Percentiles rank a stretch among this genome's conserved stretches.
These are phyloP conservation scores for Drosophila borborema DNA, from an alignment of 2,888 invertebrate genomes.

Conservation along the genomic window DNA sequence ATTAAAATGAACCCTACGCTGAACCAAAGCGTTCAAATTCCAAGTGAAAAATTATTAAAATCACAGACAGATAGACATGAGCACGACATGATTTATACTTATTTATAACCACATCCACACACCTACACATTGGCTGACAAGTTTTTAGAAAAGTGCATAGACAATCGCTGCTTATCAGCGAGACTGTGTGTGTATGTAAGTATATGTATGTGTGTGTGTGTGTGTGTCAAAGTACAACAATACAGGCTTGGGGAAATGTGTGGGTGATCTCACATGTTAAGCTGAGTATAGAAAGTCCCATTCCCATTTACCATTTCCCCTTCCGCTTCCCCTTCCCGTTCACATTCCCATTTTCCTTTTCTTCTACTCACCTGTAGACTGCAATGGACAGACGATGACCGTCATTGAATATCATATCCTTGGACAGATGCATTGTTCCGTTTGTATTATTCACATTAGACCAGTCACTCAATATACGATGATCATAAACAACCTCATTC, in stretches of 20 bases:
- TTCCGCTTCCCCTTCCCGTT: not conserved
- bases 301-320: not conserved
- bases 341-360: not conserved
- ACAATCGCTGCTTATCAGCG: conserved; percentile 60
- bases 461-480: conserved; percentile 84
- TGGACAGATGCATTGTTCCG: conserved; percentile 83
- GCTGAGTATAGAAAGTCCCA: conserved; percentile 28
- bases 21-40: conserved; percentile 74
- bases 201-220: conserved; percentile 16
- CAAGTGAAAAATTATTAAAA: conserved; percentile 73
- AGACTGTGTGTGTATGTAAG: conserved; percentile 14
- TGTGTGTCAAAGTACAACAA: conserved; percentile 43
- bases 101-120: conserved; percentile 63
- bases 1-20: conserved; percentile 63
- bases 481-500: conserved; percentile 84
- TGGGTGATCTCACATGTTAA: conserved; percentile 51
- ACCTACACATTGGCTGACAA: conserved; percentile 67
- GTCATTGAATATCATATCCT: conserved; percentile 94
- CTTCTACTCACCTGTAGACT: conserved; percentile 87
- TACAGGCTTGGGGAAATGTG: conserved; percentile 30
- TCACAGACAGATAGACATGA: conserved; percentile 47
- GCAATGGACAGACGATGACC: conserved; percentile 93
- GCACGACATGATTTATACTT: conserved; percentile 64
- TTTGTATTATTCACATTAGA: conserved; percentile 82
- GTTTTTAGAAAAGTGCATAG: conserved; percentile 60